Conservation (phyloP, 1,140 invertebrate genomes). For the Trialeurodes vaporariorum region DNA sequence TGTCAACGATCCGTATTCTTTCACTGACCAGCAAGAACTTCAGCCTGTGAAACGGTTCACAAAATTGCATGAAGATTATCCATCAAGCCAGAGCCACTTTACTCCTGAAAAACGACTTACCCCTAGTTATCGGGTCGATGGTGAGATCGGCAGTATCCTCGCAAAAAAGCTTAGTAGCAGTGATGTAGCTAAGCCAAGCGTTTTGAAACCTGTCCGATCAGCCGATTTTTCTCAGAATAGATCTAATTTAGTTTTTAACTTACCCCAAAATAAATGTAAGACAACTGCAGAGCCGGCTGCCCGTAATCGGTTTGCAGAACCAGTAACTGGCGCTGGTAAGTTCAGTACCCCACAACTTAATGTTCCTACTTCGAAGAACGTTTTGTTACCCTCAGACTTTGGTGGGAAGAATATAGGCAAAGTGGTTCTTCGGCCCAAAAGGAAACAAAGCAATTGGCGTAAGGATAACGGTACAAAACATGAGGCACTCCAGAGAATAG, state of each 20-base stretch:
- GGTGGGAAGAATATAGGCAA: not conserved
- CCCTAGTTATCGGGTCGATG: too few relatives aligned
- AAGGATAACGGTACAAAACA: constrained; percentile 24
- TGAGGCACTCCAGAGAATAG: constrained; percentile 28
- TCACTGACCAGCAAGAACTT: not conserved
- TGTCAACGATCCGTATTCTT: not conserved
- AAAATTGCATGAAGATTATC: not conserved
- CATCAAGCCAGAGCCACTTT: not conserved
- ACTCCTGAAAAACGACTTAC: too few relatives aligned
- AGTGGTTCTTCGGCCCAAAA: constrained; percentile 21
- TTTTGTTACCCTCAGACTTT: not conserved
- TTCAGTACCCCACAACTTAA: not conserved
- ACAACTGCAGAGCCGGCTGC: too few relatives aligned
- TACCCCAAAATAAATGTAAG: not conserved
- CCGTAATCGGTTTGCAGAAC: too few relatives aligned
- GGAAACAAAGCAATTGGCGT: constrained; percentile 23
- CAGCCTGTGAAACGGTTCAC: not conserved
- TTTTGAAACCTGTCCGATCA: not conserved
- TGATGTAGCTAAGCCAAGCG: not conserved
- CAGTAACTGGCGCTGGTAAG: not conserved
- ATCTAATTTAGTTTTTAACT: not conserved
- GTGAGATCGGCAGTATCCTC: not conserved
- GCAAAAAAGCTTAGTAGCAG: not conserved
- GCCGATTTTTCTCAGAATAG: not conserved
- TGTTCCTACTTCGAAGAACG: not conserved